phyloP scores from a whole-genome alignment of 2,113 vertebrate species.

The Sphaerodactylus townsendi region DNA sequence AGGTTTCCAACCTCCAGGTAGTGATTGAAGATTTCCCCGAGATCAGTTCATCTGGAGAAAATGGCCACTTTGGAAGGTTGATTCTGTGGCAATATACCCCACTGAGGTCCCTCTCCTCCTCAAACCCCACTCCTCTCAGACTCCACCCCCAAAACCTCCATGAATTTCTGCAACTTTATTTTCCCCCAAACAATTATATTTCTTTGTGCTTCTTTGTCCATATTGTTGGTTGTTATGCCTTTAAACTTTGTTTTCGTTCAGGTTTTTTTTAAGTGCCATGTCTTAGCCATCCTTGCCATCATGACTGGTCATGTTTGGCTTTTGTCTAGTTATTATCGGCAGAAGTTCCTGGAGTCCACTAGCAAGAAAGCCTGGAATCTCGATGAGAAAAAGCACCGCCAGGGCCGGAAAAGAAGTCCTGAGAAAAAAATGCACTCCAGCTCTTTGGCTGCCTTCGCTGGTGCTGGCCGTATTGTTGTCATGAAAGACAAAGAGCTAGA shows the following conservation, averaged over 20 bases:
- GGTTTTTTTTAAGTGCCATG: neutral
- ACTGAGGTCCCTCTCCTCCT: no score
- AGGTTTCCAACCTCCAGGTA: no score
- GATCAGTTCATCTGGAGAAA: no score
- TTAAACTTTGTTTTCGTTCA: no score
- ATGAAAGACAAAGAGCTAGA: conserved; percentile 44
- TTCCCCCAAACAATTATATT: neutral
- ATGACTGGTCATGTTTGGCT: neutral
- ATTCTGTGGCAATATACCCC: no score
- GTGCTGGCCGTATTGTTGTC: conserved; percentile 27
- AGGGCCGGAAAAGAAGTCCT: neutral
- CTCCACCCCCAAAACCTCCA: no score
- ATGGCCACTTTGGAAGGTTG: no score
- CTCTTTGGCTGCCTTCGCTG: conserved; percentile 18
- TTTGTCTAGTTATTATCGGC: conserved; percentile 58
- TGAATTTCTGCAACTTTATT: no score
- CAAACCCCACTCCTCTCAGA: no score
- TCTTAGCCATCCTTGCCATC: neutral
- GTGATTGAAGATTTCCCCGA: no score
- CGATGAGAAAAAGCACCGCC: conserved; percentile 15
- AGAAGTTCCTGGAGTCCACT: conserved; percentile 46
- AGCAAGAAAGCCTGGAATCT: neutral
- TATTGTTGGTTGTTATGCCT: neutral
- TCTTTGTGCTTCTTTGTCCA: neutral
- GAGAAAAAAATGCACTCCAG: conserved; percentile 20